Percentiles rank a stretch among this genome's conserved stretches.
phyloP scores from a whole-genome alignment of 2,888 invertebrate species.

The Halictus quadricinctus region DNA sequence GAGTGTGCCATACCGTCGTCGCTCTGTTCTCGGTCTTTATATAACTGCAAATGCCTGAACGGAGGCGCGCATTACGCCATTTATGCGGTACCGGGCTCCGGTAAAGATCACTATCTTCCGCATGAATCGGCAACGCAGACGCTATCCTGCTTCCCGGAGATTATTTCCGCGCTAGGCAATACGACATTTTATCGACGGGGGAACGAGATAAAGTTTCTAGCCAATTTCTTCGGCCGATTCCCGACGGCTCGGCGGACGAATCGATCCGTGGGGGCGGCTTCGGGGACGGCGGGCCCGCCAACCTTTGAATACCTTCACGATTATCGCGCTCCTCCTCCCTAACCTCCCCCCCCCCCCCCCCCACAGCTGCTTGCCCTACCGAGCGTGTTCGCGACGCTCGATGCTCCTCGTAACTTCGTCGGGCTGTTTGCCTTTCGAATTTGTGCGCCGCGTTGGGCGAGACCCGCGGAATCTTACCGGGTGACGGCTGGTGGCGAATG shows the following conservation, averaged over 20 bases:
- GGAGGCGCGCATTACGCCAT: slow-evolving; percentile 63
- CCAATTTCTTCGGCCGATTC: slow-evolving; percentile 50
- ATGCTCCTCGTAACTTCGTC: background rate
- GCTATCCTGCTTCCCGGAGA: slow-evolving; percentile 35
- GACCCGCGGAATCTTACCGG: background rate
- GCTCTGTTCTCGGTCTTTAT: slow-evolving; percentile 44
- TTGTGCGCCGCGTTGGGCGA: background rate
- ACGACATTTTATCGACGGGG: slow-evolving; percentile 26
- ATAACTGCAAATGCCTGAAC: slow-evolving; percentile 70
- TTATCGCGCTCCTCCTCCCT: background rate
- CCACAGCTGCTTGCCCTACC: background rate
- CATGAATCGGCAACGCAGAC: slow-evolving; percentile 49
- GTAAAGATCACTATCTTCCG: slow-evolving; percentile 60
- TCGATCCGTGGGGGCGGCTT: slow-evolving; percentile 13
- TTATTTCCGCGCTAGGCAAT: slow-evolving; percentile 45
- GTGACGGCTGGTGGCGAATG: background rate
- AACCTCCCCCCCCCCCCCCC: background rate
- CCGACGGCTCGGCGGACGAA: background rate
- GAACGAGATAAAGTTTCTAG: slow-evolving; percentile 37
- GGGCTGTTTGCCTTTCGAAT: slow-evolving; percentile 3
- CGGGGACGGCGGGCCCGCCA: background rate
- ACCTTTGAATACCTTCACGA: slow-evolving; percentile 24
- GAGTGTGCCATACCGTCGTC: background rate
- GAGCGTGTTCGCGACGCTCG: slow-evolving; percentile 3
- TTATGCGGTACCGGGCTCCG: slow-evolving; percentile 38